Evolutionary conservation across 2,888 invertebrate species (phyloP).

Genomic region (Spodoptera littoralis): DNA sequence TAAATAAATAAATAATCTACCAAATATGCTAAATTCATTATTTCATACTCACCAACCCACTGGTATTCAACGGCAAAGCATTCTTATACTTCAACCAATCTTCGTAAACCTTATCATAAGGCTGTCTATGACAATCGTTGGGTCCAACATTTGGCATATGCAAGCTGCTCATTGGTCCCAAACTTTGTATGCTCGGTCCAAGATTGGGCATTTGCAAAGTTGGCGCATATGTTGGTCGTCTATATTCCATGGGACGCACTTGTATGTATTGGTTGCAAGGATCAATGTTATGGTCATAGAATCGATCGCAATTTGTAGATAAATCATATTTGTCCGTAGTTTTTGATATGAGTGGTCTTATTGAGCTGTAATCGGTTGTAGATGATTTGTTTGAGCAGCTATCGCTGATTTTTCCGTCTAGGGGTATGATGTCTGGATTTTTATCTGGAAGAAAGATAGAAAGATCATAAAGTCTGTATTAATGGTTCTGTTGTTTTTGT

Average conservation of each 20-base stretch:
- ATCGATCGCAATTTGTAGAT: constrained; percentile 74
- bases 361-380: constrained; percentile 82
- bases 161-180: constrained; percentile 65
- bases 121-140: constrained; percentile 78
- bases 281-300: constrained; percentile 79
- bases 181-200: constrained; percentile 71
- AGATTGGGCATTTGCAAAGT: constrained; percentile 68
- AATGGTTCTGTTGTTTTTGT: constrained; percentile 37
- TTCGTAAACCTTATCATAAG: constrained; percentile 84
- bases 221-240: constrained; percentile 67
- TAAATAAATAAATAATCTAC: too few species aligned
- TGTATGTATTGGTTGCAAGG: constrained; percentile 82
- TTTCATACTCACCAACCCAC: constrained; percentile 78
- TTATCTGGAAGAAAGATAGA: constrained; percentile 74
- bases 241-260: constrained; percentile 78
- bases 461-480: constrained; percentile 42
- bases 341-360: constrained; percentile 80
- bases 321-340: constrained; percentile 80
- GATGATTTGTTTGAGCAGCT: constrained; percentile 84
- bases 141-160: constrained; percentile 65
- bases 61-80: constrained; percentile 82
- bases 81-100: constrained; percentile 89
- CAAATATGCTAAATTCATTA: too few species aligned
- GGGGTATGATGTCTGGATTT: constrained; percentile 85
- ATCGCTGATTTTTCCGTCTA: constrained; percentile 85